Evolutionary conservation across 2,888 invertebrate species (phyloP), one percentile per base, ranked within the genome.

Genomic region (Cataglyphis altisquamis): DNA sequence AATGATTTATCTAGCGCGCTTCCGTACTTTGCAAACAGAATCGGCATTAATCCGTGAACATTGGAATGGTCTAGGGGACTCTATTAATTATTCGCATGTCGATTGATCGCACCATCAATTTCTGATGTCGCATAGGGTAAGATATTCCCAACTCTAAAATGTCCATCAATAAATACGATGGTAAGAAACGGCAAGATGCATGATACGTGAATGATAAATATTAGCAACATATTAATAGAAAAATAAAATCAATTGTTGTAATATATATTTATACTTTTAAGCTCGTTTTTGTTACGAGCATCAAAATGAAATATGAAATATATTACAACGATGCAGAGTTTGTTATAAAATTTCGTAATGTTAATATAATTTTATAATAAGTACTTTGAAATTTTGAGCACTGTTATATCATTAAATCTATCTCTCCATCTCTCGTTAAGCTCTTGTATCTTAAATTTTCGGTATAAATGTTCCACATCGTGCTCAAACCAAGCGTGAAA

Each of bases 1-100:
- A 78, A 41, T 68, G 70, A 68, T 78, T 78, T 68, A 78, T 77
- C 77, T 67, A 29, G 39, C 32, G 39, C 68, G 70, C 25, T 66
- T 75, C 74, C 77, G 52, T 67, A 52, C 39, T 78, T 68, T 32
- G 78, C 70, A 60, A 70, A 60, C 57, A 41, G 70, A 68, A 78
- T 78, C 41, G 70, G 29, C 70, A 39, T 70, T 57, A 57, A 68
- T 57, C 45, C 32, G 41, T 57, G 41, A 67, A 67, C 25, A 39
- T 21, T 48, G 64, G n/a, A 64, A 66, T 55, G n/a, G 39, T 18
- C 12, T 4, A 29, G 12, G 41, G 45, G 36, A 41, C 21, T 70
- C 68, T n/a, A 45, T 78, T 67, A 52, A 66, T 67, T 77, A 77
- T 77, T 45, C 52, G 32, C 52, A 8, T 48, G 48, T 32, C 57